These are phyloP conservation scores for Eumeta japonica DNA, from an alignment of 1,140 invertebrate genomes.

Conservation along the genomic window DNA sequence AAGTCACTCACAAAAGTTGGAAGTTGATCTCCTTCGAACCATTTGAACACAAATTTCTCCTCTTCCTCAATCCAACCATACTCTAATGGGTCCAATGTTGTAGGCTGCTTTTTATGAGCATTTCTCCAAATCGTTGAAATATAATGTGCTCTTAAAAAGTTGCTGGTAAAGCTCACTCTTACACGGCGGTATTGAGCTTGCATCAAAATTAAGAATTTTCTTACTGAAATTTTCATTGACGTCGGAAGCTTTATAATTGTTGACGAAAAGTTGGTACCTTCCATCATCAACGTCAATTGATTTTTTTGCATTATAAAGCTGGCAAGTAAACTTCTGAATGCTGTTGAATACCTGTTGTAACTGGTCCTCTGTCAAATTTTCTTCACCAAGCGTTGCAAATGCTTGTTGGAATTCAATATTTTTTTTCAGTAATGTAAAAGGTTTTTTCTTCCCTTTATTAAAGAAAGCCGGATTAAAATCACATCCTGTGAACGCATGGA, in stretches of 20 bases:
- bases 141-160: constrained; percentile 16
- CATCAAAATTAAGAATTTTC: constrained; percentile 16
- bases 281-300: constrained; percentile 15
- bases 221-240: constrained; percentile 16
- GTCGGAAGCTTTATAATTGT: constrained; percentile 15
- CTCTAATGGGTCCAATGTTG: constrained; percentile 12
- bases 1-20: too few relatives aligned
- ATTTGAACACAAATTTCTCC: constrained; percentile 14
- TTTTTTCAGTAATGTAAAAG: constrained; percentile 2
- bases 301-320: constrained; percentile 7
- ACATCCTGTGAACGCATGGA: too few relatives aligned
- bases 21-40: constrained; percentile 20
- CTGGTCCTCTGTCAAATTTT: constrained; percentile 9
- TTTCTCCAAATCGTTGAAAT: constrained; percentile 19
- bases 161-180: constrained; percentile 16
- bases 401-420: constrained; percentile 4
- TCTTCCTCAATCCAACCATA: constrained; percentile 17
- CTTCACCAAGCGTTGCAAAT: constrained; percentile 3
- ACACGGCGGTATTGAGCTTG: constrained; percentile 16
- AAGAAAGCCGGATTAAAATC: too few relatives aligned
- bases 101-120: constrained; percentile 13
- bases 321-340: constrained; percentile 6
- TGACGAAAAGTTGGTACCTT: constrained; percentile 15
- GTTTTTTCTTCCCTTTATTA: constrained; percentile 4
- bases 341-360: constrained; percentile 6